phyloP scores from a whole-genome alignment of 1,140 invertebrate genomes.

The Bursaphelenchus mucronatus region DNA sequence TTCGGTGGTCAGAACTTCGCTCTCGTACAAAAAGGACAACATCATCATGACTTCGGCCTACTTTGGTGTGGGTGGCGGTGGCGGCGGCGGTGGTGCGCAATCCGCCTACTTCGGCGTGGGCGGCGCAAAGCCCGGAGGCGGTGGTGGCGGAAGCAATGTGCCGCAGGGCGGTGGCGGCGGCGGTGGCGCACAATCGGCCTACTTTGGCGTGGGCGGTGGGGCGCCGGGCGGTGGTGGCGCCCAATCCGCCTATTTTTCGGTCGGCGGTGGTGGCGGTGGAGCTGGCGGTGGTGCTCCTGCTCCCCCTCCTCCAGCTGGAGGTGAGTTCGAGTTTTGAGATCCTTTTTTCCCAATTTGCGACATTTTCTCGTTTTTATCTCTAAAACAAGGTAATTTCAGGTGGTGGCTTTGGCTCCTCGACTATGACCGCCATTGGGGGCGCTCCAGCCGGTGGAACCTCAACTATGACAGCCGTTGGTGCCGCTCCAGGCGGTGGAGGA shows the following conservation, averaged over 20 bases:
- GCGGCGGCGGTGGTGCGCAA: not conserved
- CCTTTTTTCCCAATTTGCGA: not conserved
- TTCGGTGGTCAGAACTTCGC: too few relatives aligned
- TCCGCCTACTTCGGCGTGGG: not conserved
- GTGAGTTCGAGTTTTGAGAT: not conserved
- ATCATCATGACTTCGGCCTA: not conserved
- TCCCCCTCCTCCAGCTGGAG: not conserved
- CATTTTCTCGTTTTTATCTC: not conserved
- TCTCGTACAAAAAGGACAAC: too few relatives aligned
- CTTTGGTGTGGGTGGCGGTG: conserved; percentile 16
- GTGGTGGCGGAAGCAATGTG: too few relatives aligned
- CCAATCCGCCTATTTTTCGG: conserved; percentile 1
- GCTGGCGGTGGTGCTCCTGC: conserved; percentile 2
- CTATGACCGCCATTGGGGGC: too few relatives aligned
- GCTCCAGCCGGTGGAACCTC: too few relatives aligned
- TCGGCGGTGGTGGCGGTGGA: not conserved
- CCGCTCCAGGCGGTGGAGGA: not conserved
- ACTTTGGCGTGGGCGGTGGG: conserved; percentile 12
- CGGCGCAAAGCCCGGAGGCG: not conserved
- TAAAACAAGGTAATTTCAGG: not conserved
- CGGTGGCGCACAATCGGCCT: not conserved
- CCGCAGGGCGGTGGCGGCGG: too few relatives aligned
- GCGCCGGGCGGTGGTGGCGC: conserved; percentile 9
- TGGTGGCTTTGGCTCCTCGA: too few relatives aligned
- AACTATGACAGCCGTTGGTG: too few relatives aligned